Percentiles rank a stretch among this genome's conserved stretches.
phyloP scores from a whole-genome alignment of 35 echinoderm and acorn worm genomes.

The Holothuria glaberrima region DNA sequence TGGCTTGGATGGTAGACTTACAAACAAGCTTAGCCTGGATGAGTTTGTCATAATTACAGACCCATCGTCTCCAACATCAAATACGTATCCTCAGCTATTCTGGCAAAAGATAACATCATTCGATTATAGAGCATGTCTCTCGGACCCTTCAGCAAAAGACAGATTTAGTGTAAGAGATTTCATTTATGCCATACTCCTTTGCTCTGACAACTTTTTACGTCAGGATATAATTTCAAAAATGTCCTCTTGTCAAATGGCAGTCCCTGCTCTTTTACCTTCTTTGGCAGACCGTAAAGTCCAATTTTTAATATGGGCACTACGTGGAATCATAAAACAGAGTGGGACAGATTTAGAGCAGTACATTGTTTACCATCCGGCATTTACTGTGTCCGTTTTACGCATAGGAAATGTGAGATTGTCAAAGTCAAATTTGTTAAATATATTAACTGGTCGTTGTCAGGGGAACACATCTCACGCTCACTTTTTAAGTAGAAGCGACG shows the following conservation, averaged over 20 bases:
- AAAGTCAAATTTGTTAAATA: slow-evolving; percentile 29
- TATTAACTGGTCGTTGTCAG: background rate
- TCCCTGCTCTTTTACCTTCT: background rate
- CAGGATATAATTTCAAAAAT: background rate
- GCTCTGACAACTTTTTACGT: slow-evolving; percentile 20
- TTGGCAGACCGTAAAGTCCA: background rate
- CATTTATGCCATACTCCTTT: slow-evolving; percentile 10
- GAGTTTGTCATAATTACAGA: too few species aligned
- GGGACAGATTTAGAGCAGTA: background rate
- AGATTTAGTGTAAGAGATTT: slow-evolving; percentile 10
- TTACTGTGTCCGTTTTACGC: slow-evolving; percentile 13
- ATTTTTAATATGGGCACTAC: slow-evolving; percentile 21
- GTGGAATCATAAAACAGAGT: slow-evolving; percentile 33
- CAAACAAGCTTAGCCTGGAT: too few species aligned
- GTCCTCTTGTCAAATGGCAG: slow-evolving; percentile 27
- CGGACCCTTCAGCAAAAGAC: background rate
- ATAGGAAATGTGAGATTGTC: slow-evolving; percentile 21
- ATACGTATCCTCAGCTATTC: background rate
- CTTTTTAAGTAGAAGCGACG: background rate
- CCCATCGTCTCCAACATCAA: too few species aligned
- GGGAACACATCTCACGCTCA: background rate
- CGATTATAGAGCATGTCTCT: background rate
- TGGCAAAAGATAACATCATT: slow-evolving; percentile 13
- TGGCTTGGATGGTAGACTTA: too few species aligned
- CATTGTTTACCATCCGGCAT: slow-evolving; percentile 5